Percentiles rank a stretch among this genome's conserved stretches.
phyloP scores from a whole-genome alignment of 2,797 vertebrate species.

The Dendrocincla tyrannina region DNA sequence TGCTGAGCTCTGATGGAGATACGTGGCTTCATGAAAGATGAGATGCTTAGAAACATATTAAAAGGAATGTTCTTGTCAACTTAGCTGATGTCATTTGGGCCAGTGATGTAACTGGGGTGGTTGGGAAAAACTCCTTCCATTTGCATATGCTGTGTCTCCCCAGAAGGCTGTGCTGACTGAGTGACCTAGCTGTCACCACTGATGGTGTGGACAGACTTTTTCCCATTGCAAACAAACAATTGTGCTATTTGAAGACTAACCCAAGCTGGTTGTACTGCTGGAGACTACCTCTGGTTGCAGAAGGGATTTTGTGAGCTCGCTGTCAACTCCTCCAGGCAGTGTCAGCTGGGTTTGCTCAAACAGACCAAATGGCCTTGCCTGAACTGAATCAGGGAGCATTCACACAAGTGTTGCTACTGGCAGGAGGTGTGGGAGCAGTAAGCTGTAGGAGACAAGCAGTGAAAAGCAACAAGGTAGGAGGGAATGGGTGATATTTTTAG shows the following conservation, averaged over 20 bases:
- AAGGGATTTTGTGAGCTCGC: neutral
- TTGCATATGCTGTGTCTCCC: neutral
- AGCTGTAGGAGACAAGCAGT: neutral
- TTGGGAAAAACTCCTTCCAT: neutral
- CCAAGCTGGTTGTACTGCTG: neutral
- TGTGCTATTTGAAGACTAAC: neutral
- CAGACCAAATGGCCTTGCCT: neutral
- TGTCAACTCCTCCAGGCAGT: neutral
- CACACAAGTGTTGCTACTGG: neutral
- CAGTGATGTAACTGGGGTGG: neutral
- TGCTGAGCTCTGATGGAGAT: neutral
- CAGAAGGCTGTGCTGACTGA: neutral
- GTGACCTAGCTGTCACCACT: neutral
- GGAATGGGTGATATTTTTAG: constrained; percentile 25
- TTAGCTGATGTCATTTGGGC: neutral
- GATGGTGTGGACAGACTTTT: neutral
- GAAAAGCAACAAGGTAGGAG: constrained; percentile 21
- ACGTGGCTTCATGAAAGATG: neutral
- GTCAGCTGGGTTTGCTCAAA: neutral
- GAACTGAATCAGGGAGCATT: neutral
- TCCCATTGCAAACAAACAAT: neutral
- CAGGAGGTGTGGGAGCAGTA: neutral
- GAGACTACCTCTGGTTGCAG: neutral
- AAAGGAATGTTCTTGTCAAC: neutral
- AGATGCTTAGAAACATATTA: neutral